A percentile compares a stretch with the other conserved stretches of the same genome.
Evolutionary conservation across 2,113 vertebrate genomes (phyloP).

Genomic region (crab-eating macaque (Macaca fascicularis)): DNA sequence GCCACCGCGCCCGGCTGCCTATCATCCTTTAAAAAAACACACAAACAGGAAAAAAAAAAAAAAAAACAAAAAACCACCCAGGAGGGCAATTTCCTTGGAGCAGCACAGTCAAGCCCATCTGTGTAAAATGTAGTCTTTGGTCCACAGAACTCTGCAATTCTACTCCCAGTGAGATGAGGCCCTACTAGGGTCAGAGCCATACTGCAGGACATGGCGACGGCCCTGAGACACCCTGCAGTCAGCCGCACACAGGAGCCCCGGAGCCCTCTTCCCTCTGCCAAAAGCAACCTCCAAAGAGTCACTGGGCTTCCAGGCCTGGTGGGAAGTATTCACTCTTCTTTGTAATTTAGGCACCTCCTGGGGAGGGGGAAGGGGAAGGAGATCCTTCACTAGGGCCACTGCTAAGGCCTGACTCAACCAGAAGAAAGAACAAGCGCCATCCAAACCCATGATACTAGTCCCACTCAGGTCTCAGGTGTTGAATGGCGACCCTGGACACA

Average conservation of each 20-base stretch:
- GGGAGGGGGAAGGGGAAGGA: not conserved
- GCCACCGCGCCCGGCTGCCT: not conserved
- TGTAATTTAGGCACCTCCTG: not conserved
- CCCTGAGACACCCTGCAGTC: not conserved
- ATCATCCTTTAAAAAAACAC: not conserved
- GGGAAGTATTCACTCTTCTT: not conserved
- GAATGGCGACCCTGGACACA: not conserved
- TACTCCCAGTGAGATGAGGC: not conserved
- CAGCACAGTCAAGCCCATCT: not conserved
- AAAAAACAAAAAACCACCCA: not conserved
- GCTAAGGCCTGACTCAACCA: not conserved
- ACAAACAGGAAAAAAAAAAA: not conserved
- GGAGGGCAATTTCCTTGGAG: not conserved
- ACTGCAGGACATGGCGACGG: not conserved
- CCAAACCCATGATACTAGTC: not conserved
- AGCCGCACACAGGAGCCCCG: not conserved
- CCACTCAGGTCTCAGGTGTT: not conserved
- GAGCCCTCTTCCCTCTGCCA: not conserved
- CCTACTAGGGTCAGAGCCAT: fast-evolving
- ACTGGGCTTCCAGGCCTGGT: not conserved
- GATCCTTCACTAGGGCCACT: not conserved
- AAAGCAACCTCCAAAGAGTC: not conserved
- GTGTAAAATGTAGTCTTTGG: not conserved
- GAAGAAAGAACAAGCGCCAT: not conserved
- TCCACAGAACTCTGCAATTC: not conserved